Evolutionary conservation across 2,113 vertebrate genomes (phyloP).

Genomic region (Pygoscelis antarcticus): DNA sequence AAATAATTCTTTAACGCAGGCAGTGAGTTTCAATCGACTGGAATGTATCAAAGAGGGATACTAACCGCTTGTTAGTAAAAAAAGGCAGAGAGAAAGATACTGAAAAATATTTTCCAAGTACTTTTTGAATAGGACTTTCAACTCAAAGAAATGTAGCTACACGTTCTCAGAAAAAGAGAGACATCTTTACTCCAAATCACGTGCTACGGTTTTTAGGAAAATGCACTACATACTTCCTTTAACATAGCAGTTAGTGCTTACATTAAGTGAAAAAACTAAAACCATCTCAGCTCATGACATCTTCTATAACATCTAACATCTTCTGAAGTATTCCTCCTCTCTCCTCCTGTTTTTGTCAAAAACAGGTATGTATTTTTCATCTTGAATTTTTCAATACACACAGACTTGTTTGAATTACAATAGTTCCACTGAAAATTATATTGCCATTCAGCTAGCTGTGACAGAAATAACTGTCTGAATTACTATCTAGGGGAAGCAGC

Average conservation of each 20-base stretch:
- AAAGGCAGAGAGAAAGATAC: not conserved
- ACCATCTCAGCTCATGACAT: not conserved
- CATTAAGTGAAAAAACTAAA: not conserved
- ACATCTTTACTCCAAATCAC: not conserved
- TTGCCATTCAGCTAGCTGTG: not conserved
- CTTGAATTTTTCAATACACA: not conserved
- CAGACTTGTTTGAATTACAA: not conserved
- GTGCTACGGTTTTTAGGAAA: not conserved
- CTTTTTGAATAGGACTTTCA: not conserved
- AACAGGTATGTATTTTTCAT: not conserved
- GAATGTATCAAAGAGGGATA: not conserved
- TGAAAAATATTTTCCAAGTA: not conserved
- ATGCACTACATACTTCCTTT: not conserved
- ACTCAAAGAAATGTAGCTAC: not conserved
- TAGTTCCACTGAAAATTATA: not conserved
- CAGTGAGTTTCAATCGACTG: not conserved
- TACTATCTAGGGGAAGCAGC: constrained; percentile 17
- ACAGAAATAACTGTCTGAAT: constrained; percentile 45
- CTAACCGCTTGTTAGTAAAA: not conserved
- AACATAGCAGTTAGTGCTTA: not conserved
- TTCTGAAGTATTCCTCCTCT: not conserved
- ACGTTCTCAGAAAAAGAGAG: not conserved
- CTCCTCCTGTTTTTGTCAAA: not conserved
- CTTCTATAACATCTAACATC: not conserved
- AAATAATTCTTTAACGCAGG: not conserved